Evolutionary conservation across 2,113 vertebrate species (phyloP).

Genomic region (Pao palembangensis): DNA sequence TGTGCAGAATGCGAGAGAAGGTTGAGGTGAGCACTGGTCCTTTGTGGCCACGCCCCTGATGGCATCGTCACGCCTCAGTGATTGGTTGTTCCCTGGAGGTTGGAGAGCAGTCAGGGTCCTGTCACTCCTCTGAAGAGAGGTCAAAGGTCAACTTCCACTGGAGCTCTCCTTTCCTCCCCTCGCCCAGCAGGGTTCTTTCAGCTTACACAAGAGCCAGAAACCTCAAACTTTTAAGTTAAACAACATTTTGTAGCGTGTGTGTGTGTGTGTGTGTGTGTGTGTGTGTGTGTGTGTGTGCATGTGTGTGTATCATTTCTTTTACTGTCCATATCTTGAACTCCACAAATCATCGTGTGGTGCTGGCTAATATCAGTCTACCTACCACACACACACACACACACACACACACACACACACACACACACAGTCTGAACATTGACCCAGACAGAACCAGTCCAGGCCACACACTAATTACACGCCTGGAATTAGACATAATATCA

Average conservation of each 20-base stretch:
- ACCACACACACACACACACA: slow-evolving; percentile 21
- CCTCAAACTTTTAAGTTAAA: too few relatives aligned
- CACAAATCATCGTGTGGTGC: slow-evolving; percentile 46
- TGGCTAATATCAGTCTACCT: slow-evolving; percentile 43
- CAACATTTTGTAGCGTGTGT: too few relatives aligned
- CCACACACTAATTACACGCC: slow-evolving; percentile 71
- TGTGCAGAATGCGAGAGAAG: slow-evolving; percentile 66
- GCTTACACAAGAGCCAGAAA: not conserved
- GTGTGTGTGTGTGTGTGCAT: slow-evolving; percentile 1
- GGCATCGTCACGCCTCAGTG: slow-evolving; percentile 65
- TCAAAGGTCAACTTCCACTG: slow-evolving; percentile 65
- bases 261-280: too few relatives aligned
- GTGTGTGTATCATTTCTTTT: slow-evolving; percentile 6
- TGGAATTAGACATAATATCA: slow-evolving; percentile 69
- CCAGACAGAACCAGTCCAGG: slow-evolving; percentile 65
- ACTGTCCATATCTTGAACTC: slow-evolving; percentile 35
- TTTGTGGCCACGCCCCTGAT: slow-evolving; percentile 43
- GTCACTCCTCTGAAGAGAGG: slow-evolving; percentile 67
- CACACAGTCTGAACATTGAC: slow-evolving; percentile 42
- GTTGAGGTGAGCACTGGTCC: slow-evolving; percentile 29
- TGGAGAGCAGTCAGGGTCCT: slow-evolving; percentile 67
- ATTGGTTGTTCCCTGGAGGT: slow-evolving; percentile 63
- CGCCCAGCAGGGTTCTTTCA: not conserved
- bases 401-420: slow-evolving; percentile 24
- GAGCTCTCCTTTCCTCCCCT: slow-evolving; percentile 61